A percentile compares a stretch with the other conserved stretches of the same genome.
These are phyloP conservation scores for Psittacula echo DNA, from an alignment of 2,797 vertebrate species.

Conservation along the genomic window DNA sequence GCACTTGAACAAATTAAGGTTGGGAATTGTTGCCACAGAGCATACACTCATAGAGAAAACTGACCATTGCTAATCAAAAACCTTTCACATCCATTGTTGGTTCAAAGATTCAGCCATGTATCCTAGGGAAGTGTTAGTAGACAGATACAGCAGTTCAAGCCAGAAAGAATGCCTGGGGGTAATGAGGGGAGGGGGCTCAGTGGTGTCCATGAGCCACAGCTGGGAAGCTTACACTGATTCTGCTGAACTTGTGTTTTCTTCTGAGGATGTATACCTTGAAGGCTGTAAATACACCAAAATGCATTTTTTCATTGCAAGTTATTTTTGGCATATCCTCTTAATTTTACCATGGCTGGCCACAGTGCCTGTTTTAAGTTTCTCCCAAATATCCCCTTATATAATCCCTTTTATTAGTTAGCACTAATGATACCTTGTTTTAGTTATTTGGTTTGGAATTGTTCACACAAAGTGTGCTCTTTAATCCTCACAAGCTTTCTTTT, in stretches of 20 bases:
- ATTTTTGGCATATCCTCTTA: background rate
- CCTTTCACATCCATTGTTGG: fast-evolving
- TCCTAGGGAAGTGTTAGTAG: background rate
- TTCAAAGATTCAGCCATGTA: background rate
- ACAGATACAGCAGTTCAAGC: background rate
- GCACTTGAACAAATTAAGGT: background rate
- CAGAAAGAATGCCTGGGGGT: background rate
- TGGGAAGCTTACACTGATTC: background rate
- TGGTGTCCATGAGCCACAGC: background rate
- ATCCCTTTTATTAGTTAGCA: background rate
- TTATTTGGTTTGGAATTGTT: background rate
- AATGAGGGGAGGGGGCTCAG: background rate
- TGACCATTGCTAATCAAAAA: background rate
- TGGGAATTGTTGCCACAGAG: background rate
- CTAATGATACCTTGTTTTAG: background rate
- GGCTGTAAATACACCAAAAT: background rate
- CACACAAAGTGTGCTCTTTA: background rate
- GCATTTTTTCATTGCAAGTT: background rate
- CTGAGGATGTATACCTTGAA: background rate
- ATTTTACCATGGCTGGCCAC: background rate
- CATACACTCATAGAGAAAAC: background rate
- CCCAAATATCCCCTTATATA: background rate
- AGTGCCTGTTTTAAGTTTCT: background rate
- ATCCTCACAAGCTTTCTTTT: background rate
- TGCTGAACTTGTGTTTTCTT: background rate